Conservation (phyloP, 2,888 invertebrate species). For the Cryptocheilus praepositus region DNA sequence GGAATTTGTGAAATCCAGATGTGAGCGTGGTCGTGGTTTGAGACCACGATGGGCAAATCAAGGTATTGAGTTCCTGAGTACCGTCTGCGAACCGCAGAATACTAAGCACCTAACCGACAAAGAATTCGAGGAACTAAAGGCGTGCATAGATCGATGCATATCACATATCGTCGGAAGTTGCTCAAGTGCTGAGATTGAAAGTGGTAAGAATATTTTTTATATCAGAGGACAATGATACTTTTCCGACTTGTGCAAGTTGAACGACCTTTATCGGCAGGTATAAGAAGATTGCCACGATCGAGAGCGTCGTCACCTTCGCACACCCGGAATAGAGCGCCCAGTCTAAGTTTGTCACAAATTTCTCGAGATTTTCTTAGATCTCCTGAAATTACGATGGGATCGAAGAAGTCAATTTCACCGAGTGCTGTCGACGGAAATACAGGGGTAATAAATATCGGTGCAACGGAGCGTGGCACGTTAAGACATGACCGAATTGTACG, state of each 20-base stretch:
- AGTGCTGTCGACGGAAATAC: constrained; percentile 48
- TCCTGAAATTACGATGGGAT: constrained; percentile 39
- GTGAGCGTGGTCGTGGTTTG: constrained; percentile 88
- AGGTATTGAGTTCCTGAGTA: constrained; percentile 90
- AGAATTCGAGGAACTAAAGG: constrained; percentile 88
- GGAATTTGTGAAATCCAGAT: constrained; percentile 89
- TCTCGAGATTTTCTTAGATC: constrained; percentile 54
- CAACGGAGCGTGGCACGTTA: constrained; percentile 45
- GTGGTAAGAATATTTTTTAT: constrained; percentile 45
- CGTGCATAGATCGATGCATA: constrained; percentile 88
- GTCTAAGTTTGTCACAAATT: constrained; percentile 52
- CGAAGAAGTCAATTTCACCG: constrained; percentile 40
- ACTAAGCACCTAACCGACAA: constrained; percentile 85
- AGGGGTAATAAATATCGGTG: constrained; percentile 43
- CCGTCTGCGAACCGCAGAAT: constrained; percentile 89
- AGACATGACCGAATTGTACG: constrained; percentile 74
- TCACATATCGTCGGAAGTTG: constrained; percentile 88
- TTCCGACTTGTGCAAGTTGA: background rate
- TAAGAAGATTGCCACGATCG: constrained; percentile 59
- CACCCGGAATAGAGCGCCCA: constrained; percentile 54
- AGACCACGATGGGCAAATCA: constrained; percentile 92
- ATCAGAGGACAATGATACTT: constrained; percentile 6
- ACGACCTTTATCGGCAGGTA: constrained; percentile 27
- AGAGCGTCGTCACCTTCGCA: constrained; percentile 64
- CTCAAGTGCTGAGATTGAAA: constrained; percentile 40